phyloP scores from a whole-genome alignment of 2,113 vertebrate genomes.

The Uria lomvia region DNA sequence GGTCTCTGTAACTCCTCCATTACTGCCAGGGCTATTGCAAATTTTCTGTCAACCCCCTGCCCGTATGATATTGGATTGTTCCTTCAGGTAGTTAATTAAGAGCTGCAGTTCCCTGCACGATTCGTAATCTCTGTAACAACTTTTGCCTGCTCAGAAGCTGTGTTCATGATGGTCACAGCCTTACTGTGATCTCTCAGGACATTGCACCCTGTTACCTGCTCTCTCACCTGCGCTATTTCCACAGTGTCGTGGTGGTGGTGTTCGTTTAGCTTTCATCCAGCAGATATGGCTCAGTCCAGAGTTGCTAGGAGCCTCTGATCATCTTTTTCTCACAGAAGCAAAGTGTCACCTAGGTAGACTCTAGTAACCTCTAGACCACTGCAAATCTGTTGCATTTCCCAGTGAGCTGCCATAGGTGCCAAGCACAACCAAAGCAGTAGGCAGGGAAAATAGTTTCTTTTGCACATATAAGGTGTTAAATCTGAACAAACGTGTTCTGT shows the following conservation, averaged over 20 bases:
- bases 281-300: background rate
- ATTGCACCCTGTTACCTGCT: background rate
- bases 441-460: background rate
- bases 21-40: background rate
- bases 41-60: background rate
- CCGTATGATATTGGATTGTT: background rate
- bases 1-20: background rate
- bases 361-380: background rate
- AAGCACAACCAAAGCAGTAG: background rate
- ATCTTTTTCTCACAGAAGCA: background rate
- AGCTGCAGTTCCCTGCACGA: background rate
- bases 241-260: background rate
- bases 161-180: background rate
- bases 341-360: background rate
- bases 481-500: background rate
- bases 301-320: background rate
- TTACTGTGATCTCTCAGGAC: background rate
- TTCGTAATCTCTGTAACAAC: background rate
- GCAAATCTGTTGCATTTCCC: background rate
- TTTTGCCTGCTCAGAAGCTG: background rate
- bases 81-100: background rate
- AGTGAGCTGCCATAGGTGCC: background rate
- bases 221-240: background rate
- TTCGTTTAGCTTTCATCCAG: background rate
- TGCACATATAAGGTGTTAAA: background rate